Evolutionary conservation across 2,797 vertebrate genomes (phyloP), one percentile per base, ranked within the genome.

Genomic region (Malacoraja senta): DNA sequence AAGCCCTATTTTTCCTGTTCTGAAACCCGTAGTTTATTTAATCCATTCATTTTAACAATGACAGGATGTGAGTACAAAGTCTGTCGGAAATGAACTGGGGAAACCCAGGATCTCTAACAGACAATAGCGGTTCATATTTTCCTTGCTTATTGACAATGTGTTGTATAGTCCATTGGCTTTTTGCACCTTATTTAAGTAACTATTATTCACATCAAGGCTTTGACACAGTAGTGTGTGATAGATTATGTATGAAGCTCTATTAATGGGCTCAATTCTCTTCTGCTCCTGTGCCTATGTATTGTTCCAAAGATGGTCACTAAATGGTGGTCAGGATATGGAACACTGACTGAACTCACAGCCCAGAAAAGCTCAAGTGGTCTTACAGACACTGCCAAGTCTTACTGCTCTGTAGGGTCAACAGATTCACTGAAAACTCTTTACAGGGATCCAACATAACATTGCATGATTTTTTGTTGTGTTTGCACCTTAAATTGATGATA

Each of bases 401-500:
- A 58, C 24, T 83, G 80, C 44, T 58, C 32, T 79, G 35, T 38
- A 8, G 53, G 9, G 26, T 7, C 58, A 58, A 61, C 10, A 84
- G 53, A 61, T 29, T 84, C 53, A 61, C n/a, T 61, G 53, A 61
- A 68, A 68, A 10, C 61, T 17, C 84, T 35, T 35, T 88, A 32
- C n/a, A 88, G 17, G 8, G 8, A 68, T 32, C n/a, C 61, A 88
- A 65, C n/a, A 12, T 15, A 21, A 32, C 35, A n/a, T n/a, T 88
- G 44, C 53, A 83, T 58, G 17, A n/a, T 24, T 53, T 88, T 88
- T 29, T n/a, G 15, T 8, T 65, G 61, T 44, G 53, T 61, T 2
- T 90, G 53, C 78, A 98, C 98, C 98, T 98, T 95, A 99, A 95
- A 94, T 99, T 99, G 78, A 99, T 97, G 53, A 99, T 97, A 93